A percentile compares a stretch with the other conserved stretches of the same genome.
Evolutionary conservation across 2,888 invertebrate genomes (phyloP).

Genomic region (Augiades crinisus): DNA sequence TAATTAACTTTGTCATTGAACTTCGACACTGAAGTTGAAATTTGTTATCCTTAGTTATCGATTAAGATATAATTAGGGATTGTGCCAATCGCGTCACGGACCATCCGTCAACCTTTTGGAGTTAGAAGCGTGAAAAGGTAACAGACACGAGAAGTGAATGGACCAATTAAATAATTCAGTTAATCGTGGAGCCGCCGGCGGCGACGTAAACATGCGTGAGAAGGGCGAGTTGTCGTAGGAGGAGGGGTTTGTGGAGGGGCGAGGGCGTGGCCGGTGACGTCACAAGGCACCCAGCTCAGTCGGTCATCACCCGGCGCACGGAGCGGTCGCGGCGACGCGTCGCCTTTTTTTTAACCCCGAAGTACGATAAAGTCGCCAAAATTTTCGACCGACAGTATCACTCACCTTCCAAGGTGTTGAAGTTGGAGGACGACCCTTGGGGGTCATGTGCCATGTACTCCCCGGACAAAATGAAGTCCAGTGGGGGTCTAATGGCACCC

Average conservation of each 20-base stretch:
- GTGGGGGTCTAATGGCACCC: conserved; percentile 86
- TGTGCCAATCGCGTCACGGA: conserved; percentile 55
- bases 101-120: conserved; percentile 68
- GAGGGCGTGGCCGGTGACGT: conserved; percentile 76
- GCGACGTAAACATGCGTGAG: conserved; percentile 80
- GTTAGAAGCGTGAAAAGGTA: conserved; percentile 72
- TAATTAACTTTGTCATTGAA: neutral
- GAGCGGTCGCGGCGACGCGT: conserved; percentile 72
- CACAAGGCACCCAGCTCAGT: conserved; percentile 63
- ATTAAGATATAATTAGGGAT: conserved; percentile 58
- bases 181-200: conserved; percentile 73
- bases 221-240: conserved; percentile 45
- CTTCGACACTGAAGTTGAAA: neutral
- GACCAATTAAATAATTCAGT: conserved; percentile 80
- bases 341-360: conserved; percentile 59
- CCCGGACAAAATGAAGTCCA: conserved; percentile 95
- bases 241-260: conserved; percentile 55
- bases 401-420: conserved; percentile 84
- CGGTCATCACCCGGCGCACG: conserved; percentile 74
- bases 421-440: conserved; percentile 86
- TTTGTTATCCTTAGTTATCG: conserved; percentile 21
- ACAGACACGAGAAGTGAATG: conserved; percentile 74
- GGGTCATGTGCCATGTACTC: conserved; percentile 92
- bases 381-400: conserved; percentile 82
- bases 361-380: conserved; percentile 76